Percentiles rank a stretch among this genome's conserved stretches.
These are phyloP conservation scores for Anastatus disparis DNA, from an alignment of 1,140 invertebrate species.

Conservation along the genomic window DNA sequence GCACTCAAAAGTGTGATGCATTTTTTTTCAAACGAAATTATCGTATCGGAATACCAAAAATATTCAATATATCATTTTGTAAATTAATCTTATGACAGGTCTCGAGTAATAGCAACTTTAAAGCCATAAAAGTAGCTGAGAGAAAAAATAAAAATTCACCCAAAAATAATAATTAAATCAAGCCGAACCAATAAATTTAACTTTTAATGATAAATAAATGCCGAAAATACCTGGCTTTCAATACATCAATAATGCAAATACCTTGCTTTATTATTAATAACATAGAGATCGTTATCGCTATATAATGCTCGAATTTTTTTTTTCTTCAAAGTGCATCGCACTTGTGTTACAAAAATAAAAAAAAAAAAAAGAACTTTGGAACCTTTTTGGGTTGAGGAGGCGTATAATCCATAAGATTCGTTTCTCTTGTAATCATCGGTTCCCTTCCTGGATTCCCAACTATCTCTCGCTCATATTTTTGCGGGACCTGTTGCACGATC, in stretches of 20 bases:
- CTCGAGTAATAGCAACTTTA: no score
- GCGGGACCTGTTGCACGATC: not conserved
- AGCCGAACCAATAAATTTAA: not conserved
- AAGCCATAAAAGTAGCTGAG: no score
- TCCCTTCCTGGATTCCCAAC: slow-evolving; percentile 28
- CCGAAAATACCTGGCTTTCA: not conserved
- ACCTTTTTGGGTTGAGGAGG: no score
- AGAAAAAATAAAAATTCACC: not conserved
- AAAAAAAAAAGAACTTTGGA: not conserved
- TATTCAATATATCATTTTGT: no score
- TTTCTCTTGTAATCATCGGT: slow-evolving; percentile 27
- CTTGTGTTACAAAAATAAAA: no score
- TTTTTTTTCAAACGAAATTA: no score
- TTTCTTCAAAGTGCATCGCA: no score
- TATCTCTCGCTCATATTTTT: slow-evolving; percentile 17
- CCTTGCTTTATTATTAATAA: not conserved
- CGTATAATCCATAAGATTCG: slow-evolving; percentile 13
- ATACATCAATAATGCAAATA: slow-evolving; percentile 9
- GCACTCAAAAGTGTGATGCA: no score
- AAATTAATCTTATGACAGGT: no score
- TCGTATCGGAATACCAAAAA: no score
- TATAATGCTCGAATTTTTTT: slow-evolving; percentile 10
- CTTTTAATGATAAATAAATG: not conserved
- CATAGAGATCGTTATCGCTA: slow-evolving; percentile 6
- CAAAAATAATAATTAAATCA: slow-evolving; percentile 3